Base-by-base conservation (phyloP, 2,113 vertebrate genomes). In the Emydocephalus ijimae region DNA sequence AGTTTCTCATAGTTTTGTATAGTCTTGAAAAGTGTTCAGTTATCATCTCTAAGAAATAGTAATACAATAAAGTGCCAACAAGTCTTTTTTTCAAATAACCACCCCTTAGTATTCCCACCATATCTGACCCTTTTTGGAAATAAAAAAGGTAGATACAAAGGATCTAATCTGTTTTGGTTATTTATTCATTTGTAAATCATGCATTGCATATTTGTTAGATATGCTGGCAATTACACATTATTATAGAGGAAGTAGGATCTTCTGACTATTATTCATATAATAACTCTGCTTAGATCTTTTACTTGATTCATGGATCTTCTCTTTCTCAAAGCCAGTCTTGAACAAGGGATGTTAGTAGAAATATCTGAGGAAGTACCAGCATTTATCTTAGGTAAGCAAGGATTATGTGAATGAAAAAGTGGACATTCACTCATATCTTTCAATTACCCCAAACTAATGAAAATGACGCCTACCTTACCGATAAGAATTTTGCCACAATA, bases 1-100 rank as follows among this genome's bases (percentile, higher is more conserved):
- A 96, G 86, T 90, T 29, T 89, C 23, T 54, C 93, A 10, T 90
- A 26, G 69, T 94, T 87, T 95, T 95, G 95, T 48, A 93, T 95
- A 95, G 94, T 43, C 26, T 91, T 89, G 85, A 57, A 39, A 92
- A 93, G 52, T 50, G 90, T 95, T 95, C 90, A 94, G 88, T 93
- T 89, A 92, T 96, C 29, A 89, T 88, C 86, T 91, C 96, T 92
- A 93, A 93, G 69, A 94, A 95, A 92, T 96, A 89, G 96, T 94
- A 69, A 91, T 45, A 95, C 81, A 56, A 91, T 93, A 64, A 94
- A 94, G n/a, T 61, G 85, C 59, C 23, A 96, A 90, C 94, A 94
- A 94, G 94, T 56, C 93, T 87, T 89, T 12, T 59, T 59, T 95
- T 93, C 95, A 87, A 91, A 87, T 93, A 87, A 43, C 29, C 92